phyloP scores from a whole-genome alignment of 1,140 invertebrate genomes.

The Heterodera carotae region DNA sequence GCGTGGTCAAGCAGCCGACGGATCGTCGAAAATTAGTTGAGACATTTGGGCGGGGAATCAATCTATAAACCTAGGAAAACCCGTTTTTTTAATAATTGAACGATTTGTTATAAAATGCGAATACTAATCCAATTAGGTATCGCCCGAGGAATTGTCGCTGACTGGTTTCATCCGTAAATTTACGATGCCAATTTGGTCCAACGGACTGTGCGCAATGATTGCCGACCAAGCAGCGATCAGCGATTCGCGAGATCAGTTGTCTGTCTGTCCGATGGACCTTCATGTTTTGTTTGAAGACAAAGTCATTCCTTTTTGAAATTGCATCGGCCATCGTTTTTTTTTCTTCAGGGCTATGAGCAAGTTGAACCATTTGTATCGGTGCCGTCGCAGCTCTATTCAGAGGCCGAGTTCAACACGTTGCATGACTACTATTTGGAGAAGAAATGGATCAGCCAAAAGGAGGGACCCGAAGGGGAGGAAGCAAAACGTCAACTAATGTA shows the following conservation, averaged over 20 bases:
- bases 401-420: conserved; percentile 49
- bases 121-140: conserved; percentile 40
- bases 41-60: no score
- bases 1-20: conserved; percentile 47
- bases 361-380: conserved; percentile 64
- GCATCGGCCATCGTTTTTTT: conserved; percentile 3
- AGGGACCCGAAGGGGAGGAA: conserved; percentile 56
- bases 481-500: conserved; percentile 55
- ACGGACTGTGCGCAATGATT: conserved; percentile 56
- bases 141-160: conserved; percentile 52
- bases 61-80: no score
- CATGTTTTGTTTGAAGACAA: conserved; percentile 58
- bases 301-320: conserved; percentile 32
- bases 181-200: conserved; percentile 52
- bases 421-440: conserved; percentile 62
- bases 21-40: conserved; percentile 47
- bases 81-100: background rate
- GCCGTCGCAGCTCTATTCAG: conserved; percentile 56
- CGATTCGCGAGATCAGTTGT: conserved; percentile 47
- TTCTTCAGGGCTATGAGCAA: conserved; percentile 51
- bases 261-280: conserved; percentile 48
- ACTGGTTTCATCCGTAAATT: conserved; percentile 48
- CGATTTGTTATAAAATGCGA: conserved; percentile 22
- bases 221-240: conserved; percentile 60
- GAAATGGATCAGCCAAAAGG: conserved; percentile 49